These are phyloP conservation scores for Gnatocerus cornutus DNA, from an alignment of 2,888 invertebrate species.

Conservation along the genomic window DNA sequence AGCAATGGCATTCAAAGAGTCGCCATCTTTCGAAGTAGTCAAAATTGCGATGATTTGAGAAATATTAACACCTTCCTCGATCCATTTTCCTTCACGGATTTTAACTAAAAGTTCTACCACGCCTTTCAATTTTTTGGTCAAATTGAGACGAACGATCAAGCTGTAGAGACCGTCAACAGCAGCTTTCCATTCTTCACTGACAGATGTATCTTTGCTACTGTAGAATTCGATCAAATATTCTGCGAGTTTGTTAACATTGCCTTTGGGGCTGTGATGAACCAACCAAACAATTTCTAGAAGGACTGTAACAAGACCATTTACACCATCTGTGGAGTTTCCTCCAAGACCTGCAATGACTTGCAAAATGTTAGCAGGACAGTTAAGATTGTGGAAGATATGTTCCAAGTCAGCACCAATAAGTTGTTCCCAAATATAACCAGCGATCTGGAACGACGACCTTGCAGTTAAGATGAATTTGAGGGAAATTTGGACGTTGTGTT, in stretches of 20 bases:
- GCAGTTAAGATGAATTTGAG: not conserved
- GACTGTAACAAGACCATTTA: conserved; percentile 1
- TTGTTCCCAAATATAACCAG: conserved; percentile 7
- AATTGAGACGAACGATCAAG: not conserved
- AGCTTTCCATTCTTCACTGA: not conserved
- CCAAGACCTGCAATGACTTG: conserved; percentile 2
- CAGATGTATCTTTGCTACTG: not conserved
- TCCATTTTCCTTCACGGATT: conserved; percentile 6
- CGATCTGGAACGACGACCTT: not conserved
- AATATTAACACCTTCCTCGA: not conserved
- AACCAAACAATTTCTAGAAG: conserved; percentile 4
- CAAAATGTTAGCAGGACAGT: not conserved
- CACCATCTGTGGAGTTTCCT: not conserved
- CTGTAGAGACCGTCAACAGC: not conserved
- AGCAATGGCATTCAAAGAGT: not conserved
- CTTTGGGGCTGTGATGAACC: not conserved
- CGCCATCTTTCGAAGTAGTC: not conserved
- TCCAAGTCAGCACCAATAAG: conserved; percentile 1
- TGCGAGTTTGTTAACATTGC: not conserved
- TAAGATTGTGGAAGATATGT: not conserved
- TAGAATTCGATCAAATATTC: conserved; percentile 7
- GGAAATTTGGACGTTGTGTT: not conserved
- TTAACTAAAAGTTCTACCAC: not conserved
- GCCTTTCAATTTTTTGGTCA: not conserved
- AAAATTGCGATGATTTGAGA: not conserved